Percentiles rank a stretch among this genome's conserved stretches.
phyloP scores from a whole-genome alignment of 2,113 vertebrate genomes.

The Archocentrus centrarchus region DNA sequence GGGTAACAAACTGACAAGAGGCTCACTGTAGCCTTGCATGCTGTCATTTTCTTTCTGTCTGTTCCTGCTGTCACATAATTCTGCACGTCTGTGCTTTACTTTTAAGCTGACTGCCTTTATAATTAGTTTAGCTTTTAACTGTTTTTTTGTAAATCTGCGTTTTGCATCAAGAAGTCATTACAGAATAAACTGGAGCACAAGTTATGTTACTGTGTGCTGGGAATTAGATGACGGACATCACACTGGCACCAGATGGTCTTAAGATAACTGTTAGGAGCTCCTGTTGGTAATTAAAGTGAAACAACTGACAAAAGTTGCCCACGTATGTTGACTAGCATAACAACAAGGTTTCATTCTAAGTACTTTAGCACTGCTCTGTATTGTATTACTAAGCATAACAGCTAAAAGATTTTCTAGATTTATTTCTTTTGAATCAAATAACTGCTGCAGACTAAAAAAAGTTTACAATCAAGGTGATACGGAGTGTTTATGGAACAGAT shows the following conservation, averaged over 20 bases:
- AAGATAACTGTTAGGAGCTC: not conserved
- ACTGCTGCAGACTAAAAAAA: not conserved
- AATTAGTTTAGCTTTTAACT: not conserved
- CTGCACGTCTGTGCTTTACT: slow-evolving; percentile 1
- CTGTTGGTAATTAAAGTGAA: not conserved
- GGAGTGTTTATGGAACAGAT: not conserved
- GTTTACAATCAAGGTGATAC: not conserved
- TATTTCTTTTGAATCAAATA: not conserved
- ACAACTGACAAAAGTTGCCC: not conserved
- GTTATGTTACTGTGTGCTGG: not conserved
- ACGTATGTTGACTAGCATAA: not conserved
- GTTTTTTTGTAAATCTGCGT: not conserved
- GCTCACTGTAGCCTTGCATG: slow-evolving; percentile 24
- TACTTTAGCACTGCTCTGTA: not conserved
- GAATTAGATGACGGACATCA: not conserved
- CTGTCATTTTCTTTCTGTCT: not conserved
- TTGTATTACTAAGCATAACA: not conserved
- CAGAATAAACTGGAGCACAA: not conserved
- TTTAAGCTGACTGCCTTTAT: not conserved
- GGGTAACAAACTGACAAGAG: slow-evolving; percentile 52
- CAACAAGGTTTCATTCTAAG: not conserved
- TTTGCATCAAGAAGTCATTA: not conserved
- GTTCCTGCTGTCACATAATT: not conserved
- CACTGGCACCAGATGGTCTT: not conserved
- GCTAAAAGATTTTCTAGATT: not conserved